Conservation (phyloP, 2,888 invertebrate species). For the Pandemis heparana region DNA sequence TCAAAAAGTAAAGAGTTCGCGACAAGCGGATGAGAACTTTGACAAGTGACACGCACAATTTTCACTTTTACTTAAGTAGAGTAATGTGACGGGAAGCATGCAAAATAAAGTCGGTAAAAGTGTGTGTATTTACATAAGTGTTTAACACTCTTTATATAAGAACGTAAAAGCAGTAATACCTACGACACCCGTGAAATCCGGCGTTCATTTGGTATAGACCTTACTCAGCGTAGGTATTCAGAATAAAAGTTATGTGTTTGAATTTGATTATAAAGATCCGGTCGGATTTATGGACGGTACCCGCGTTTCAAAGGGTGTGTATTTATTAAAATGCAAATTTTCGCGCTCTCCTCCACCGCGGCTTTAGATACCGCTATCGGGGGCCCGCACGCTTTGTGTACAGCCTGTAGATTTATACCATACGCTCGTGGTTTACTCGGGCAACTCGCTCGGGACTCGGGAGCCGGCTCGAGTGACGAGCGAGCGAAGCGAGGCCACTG, state of each 20-base stretch:
- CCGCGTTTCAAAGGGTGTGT: conserved; percentile 83
- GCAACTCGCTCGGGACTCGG: conserved; percentile 52
- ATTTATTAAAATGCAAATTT: conserved; percentile 86
- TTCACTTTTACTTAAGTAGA: too few relatives aligned
- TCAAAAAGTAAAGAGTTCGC: too few relatives aligned
- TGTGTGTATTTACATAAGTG: background rate
- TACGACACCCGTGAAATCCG: conserved; percentile 6
- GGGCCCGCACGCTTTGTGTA: conserved; percentile 81
- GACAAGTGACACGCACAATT: too few relatives aligned
- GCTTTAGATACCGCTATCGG: conserved; percentile 83
- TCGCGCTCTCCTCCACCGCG: conserved; percentile 70
- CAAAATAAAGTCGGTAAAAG: background rate
- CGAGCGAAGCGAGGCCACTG: background rate
- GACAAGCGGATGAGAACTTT: too few relatives aligned
- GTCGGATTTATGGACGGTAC: conserved; percentile 76
- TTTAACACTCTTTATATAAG: background rate
- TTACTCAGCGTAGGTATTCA: conserved; percentile 36
- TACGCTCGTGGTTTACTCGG: conserved; percentile 64
- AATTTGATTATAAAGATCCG: conserved; percentile 85
- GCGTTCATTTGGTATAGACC: conserved; percentile 8
- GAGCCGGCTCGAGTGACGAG: background rate
- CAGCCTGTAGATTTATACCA: conserved; percentile 83
- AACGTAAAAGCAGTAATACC: background rate
- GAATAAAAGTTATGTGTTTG: conserved; percentile 78
- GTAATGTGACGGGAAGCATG: background rate